Evolutionary conservation across 37 sponge, comb jelly and placozoan species (phyloP), one percentile per base, ranked within the genome.

Genomic region (Halichondria panicea): DNA sequence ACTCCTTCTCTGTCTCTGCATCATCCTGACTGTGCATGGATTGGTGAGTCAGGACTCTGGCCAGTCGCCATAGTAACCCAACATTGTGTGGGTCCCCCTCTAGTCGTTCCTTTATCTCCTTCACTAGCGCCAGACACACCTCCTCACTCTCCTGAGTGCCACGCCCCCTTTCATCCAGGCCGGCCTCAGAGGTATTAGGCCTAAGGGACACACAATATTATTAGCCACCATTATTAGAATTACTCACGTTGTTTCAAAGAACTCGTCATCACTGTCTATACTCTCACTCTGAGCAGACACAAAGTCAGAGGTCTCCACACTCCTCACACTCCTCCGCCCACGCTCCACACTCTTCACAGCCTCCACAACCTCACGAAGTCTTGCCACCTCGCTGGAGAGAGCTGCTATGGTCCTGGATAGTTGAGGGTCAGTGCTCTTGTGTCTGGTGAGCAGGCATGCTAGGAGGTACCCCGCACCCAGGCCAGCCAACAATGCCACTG

Each of bases 31-130:
- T 42, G 54, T 77, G 66, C 33, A 59, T 55, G 68, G 84, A 83
- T 39, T 66, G 63, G 53, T 83, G 84, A 5, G 70, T 38, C 2
- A 76, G 79, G 28, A 74, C 74, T 0, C 84, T 52, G 22, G 79
- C 71, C 25, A 73, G 63, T 18, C 89, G 57, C 89, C 89, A 89
- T 43, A 89, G 38, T 6, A 83, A 31, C 0, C 55, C 80, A 21
- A 45, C 52, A 35, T 69, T 44, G n/a, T 46, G 46, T 12, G 81
- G 63, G 28, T 24, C 25, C 60, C 68, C 71, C 11, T 74, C 65
- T 32, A 80, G 43, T 0, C 41, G 58, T 27, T 24, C 42, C 12
- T 55, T 48, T 0, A 87, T 55, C 55, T 62, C 22, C n/a, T 75
- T 69, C 11, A 75, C 39, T 7, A 87, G 44, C 3, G 31, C 61